Percentiles rank a stretch among this genome's conserved stretches.
These are phyloP conservation scores for Melipona beecheii DNA, from an alignment of 2,888 invertebrate genomes.

Conservation along the genomic window DNA sequence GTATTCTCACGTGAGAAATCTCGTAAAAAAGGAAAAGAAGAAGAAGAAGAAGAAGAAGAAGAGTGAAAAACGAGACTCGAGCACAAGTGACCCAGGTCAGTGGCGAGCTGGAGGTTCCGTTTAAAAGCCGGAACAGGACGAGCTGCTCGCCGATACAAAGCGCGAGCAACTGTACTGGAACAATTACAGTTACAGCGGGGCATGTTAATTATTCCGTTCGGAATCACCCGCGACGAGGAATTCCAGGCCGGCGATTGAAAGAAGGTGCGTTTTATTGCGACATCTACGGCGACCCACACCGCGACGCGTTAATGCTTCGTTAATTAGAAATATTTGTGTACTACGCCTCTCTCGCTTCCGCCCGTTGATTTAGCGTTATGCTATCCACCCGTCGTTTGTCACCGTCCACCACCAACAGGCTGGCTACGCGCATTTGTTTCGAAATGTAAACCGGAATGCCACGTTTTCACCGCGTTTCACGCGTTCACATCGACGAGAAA, in stretches of 20 bases:
- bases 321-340: conserved; percentile 70
- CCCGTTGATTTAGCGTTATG: conserved; percentile 60
- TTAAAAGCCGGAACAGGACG: conserved; percentile 16
- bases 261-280: conserved; percentile 57
- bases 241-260: conserved; percentile 62
- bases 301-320: conserved; percentile 60
- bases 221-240: conserved; percentile 40
- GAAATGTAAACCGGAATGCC: conserved; percentile 31
- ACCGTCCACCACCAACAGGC: conserved; percentile 46
- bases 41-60: neutral
- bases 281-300: conserved; percentile 50
- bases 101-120: neutral
- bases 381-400: conserved; percentile 58
- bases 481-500: neutral
- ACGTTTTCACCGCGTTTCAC: conserved; percentile 15
- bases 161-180: conserved; percentile 16
- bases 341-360: conserved; percentile 42
- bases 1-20: neutral
- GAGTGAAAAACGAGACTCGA: neutral
- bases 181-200: conserved; percentile 40
- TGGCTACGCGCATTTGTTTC: conserved; percentile 43
- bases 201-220: conserved; percentile 62
- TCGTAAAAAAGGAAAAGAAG: neutral
- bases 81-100: conserved; percentile 7
- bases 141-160: neutral